These are phyloP conservation scores for Holacanthella duospinosa DNA, from an alignment of 2,888 invertebrate genomes.

Conservation along the genomic window DNA sequence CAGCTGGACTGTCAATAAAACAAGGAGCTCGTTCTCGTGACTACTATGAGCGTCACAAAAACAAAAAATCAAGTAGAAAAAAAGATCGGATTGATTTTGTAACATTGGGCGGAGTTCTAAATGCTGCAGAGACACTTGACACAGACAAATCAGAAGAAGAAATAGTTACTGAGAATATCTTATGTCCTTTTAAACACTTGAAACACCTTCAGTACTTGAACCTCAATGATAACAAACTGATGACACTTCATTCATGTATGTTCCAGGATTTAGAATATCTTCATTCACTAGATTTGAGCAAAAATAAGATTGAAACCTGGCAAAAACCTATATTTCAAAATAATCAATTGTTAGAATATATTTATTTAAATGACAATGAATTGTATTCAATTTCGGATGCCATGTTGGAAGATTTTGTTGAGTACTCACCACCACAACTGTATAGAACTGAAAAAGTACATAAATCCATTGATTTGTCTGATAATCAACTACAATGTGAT, in stretches of 20 bases:
- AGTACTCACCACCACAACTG: neutral
- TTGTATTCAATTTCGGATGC: slow-evolving; percentile 49
- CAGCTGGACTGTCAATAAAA: neutral
- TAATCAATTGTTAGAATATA: slow-evolving; percentile 43
- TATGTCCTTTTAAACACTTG: slow-evolving; percentile 24
- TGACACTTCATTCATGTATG: slow-evolving; percentile 39
- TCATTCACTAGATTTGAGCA: slow-evolving; percentile 46
- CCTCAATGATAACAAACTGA: slow-evolving; percentile 48
- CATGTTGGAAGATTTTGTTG: slow-evolving; percentile 49
- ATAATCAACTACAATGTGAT: slow-evolving; percentile 53
- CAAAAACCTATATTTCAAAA: slow-evolving; percentile 42
- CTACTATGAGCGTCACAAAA: neutral
- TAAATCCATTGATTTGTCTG: slow-evolving; percentile 43
- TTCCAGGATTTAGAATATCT: slow-evolving; percentile 43
- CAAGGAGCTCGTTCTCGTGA: neutral
- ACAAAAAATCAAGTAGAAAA: neutral
- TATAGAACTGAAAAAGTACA: neutral
- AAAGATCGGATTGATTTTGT: neutral
- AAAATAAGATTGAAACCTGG: slow-evolving; percentile 52
- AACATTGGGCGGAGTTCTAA: neutral
- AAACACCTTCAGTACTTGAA: slow-evolving; percentile 44
- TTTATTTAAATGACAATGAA: slow-evolving; percentile 48
- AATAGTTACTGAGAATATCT: neutral
- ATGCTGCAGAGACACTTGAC: neutral
- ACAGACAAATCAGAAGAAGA: neutral